phyloP scores from a whole-genome alignment of 2,888 invertebrate species.

The Perdita meconis region DNA sequence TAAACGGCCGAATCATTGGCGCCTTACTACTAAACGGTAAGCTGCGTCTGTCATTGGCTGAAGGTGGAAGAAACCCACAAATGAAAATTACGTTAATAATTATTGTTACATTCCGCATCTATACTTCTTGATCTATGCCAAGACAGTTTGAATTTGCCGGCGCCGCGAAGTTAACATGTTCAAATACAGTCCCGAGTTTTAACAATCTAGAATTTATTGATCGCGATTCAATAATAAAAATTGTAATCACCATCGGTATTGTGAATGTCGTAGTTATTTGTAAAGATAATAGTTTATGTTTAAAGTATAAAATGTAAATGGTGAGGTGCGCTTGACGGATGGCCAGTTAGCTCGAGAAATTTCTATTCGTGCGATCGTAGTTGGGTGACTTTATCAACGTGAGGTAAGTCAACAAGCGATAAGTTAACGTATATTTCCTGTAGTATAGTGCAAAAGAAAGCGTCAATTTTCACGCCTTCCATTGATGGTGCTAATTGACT shows the following conservation, averaged over 20 bases:
- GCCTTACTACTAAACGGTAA: constrained; percentile 6
- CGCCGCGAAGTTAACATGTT: not conserved
- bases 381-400: constrained; percentile 8
- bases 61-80: not conserved
- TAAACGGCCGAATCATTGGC: not conserved
- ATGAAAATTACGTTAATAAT: not conserved
- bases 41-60: constrained; percentile 6
- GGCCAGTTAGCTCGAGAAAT: too few species aligned
- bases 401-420: constrained; percentile 31
- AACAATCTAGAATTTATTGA: not conserved
- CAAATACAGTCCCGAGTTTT: not conserved
- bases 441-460: not conserved
- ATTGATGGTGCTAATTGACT: not conserved
- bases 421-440: not conserved
- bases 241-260: constrained; percentile 2
- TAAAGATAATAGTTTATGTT: not conserved
- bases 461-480: not conserved
- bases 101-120: not conserved
- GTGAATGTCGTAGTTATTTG: not conserved
- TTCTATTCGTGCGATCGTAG: not conserved
- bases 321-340: not conserved
- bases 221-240: not conserved
- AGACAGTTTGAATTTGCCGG: constrained; percentile 7
- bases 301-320: not conserved
- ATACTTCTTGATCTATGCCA: not conserved